Base-by-base conservation (phyloP, 2,797 vertebrate genomes). In the Argya squamiceps region DNA sequence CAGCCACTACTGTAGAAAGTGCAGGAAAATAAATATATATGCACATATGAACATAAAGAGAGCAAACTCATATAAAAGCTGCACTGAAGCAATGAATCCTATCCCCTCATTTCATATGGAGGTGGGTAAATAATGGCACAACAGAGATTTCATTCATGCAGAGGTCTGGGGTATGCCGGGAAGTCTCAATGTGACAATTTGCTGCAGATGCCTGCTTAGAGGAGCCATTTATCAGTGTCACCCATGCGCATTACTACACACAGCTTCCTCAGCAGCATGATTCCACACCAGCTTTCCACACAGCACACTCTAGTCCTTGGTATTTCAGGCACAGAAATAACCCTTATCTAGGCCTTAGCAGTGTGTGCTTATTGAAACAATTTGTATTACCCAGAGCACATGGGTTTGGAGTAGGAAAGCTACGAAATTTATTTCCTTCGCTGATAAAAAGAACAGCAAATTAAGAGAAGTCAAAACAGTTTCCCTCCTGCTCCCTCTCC, bases 181-280 rank as follows among this genome's bases (percentile, higher is more conserved):
- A 97, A 95, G 84, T 84, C 88, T 76, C 92, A 84, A 77, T 50
- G 77, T 62, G 89, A 47, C 96, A 90, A 82, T 93, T 78, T 84
- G 88, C 94, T 92, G 89, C 83, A 85, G 75, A 86, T 70, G 82
- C 85, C 88, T 79, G 69, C 92, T 87, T 71, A n/a, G 70, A 67
- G 80, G 75, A 95, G 87, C 91, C 93, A 93, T 95, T 94, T 94
- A 97, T 97, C 96, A 97, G 92, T 65, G 93, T 92, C 93, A 89
- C 82, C 90, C 64, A 46, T 88, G 53, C 18, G 3, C 78, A 92
- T 94, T 94, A 68, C 86, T 91, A 53, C 70, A 87, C 91, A 53
- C 68, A 16, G 62, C 62, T 81, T 87, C 82, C 82, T 85, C 59
- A 11, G 71, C 39, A 89, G 71, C 82, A 23, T 3, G 43, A 80